These are phyloP conservation scores for Drosophila borborema DNA, from an alignment of 2,888 invertebrate genomes.

Conservation along the genomic window DNA sequence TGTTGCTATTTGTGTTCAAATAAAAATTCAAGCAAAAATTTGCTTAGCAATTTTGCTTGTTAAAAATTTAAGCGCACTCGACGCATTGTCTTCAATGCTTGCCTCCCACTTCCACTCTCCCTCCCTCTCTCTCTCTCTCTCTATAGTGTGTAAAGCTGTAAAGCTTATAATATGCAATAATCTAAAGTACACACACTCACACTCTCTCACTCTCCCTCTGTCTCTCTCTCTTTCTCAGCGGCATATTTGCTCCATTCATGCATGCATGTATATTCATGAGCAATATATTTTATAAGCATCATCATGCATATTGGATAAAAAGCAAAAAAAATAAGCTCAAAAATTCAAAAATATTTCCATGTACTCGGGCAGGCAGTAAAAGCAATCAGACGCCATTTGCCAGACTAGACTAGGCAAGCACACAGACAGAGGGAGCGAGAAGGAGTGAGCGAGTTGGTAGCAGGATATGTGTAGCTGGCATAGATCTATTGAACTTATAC, in stretches of 20 bases:
- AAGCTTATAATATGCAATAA: slow-evolving; percentile 79
- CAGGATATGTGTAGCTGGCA: slow-evolving; percentile 2
- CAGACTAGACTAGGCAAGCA: slow-evolving; percentile 27
- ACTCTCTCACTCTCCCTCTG: background rate
- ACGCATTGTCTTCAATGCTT: slow-evolving; percentile 23
- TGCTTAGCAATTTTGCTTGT: slow-evolving; percentile 73
- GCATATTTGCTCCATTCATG: slow-evolving; percentile 17
- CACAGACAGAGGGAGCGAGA: background rate
- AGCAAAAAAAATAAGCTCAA: slow-evolving; percentile 63
- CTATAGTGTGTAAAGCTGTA: slow-evolving; percentile 33
- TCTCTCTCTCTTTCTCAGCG: background rate
- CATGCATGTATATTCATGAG: slow-evolving; percentile 67
- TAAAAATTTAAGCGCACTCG: slow-evolving; percentile 69
- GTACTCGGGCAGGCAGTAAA: slow-evolving; percentile 58
- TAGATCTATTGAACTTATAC: slow-evolving; percentile 23
- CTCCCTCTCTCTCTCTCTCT: background rate
- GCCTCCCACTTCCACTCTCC: slow-evolving; percentile 1
- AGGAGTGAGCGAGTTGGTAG: background rate
- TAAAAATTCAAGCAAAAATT: slow-evolving; percentile 69
- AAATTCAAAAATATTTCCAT: slow-evolving; percentile 75
- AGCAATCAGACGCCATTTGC: slow-evolving; percentile 67
- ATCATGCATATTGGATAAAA: slow-evolving; percentile 81
- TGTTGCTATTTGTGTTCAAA: slow-evolving; percentile 60
- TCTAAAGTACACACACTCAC: slow-evolving; percentile 47
- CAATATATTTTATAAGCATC: slow-evolving; percentile 79